phyloP scores from a whole-genome alignment of 2,888 invertebrate species.

The Andrena praecox region DNA sequence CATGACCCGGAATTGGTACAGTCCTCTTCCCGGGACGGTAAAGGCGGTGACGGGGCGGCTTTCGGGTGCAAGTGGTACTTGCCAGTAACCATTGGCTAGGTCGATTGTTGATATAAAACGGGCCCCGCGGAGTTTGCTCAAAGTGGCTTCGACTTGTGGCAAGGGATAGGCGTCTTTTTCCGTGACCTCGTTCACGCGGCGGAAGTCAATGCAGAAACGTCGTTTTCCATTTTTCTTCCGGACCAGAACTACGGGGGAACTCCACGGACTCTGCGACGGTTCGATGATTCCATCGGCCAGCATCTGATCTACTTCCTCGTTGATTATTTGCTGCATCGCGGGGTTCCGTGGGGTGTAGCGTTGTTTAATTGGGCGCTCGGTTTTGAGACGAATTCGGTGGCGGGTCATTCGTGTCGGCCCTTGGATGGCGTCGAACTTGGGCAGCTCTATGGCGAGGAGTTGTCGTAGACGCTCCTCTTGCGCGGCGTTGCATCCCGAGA shows the following conservation, averaged over 20 bases:
- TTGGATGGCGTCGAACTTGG: not conserved
- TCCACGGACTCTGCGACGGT: not conserved
- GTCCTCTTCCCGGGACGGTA: not conserved
- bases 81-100: not conserved
- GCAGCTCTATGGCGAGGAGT: not conserved
- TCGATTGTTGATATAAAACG: not conserved
- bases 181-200: no score
- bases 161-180: no score
- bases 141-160: no score
- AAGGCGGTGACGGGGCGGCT: not conserved
- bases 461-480: not conserved
- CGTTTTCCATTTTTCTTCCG: not conserved
- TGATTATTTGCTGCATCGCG: not conserved
- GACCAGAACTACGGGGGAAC: not conserved
- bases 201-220: not conserved
- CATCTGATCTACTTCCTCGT: not conserved
- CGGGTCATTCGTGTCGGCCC: not conserved
- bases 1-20: conserved; percentile 74
- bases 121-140: no score
- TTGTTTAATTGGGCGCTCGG: not conserved
- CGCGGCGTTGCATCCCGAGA: not conserved
- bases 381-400: conserved; percentile 2
- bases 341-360: conserved; percentile 2
- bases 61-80: not conserved
- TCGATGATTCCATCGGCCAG: conserved; percentile 3